These are phyloP conservation scores for Suillia variegata DNA, from an alignment of 2,888 invertebrate genomes.

Conservation along the genomic window DNA sequence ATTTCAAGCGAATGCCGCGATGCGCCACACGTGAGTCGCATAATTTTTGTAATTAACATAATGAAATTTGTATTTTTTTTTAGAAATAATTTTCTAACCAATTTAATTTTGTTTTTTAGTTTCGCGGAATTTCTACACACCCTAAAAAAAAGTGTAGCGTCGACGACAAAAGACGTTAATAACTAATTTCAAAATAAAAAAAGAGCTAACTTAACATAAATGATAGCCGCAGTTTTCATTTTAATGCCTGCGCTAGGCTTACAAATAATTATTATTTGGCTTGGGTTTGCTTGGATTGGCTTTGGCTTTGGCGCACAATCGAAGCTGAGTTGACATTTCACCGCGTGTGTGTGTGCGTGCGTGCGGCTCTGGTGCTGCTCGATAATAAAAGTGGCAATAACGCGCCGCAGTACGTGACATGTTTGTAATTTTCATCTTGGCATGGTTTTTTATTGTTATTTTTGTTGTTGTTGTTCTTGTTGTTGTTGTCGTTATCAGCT, in stretches of 20 bases:
- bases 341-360: conserved; percentile 5
- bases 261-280: too few species aligned
- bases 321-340: conserved; percentile 16
- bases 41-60: not conserved
- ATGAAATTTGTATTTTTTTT: too few species aligned
- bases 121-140: not conserved
- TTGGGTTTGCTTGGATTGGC: not conserved
- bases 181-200: not conserved
- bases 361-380: conserved; percentile 12
- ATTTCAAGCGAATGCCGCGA: not conserved
- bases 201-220: not conserved
- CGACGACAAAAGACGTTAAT: not conserved
- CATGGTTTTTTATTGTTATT: conserved; percentile 17
- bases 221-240: too few species aligned
- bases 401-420: conserved; percentile 24
- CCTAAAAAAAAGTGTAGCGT: not conserved
- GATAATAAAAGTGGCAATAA: conserved; percentile 15
- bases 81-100: too few species aligned
- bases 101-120: not conserved
- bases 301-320: conserved; percentile 17
- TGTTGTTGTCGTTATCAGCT: too few species aligned
- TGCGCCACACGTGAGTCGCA: not conserved
- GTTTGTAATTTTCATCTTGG: conserved; percentile 12
- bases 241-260: too few species aligned
- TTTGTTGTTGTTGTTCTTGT: too few species aligned